Base-by-base conservation (phyloP, 35 echinoderm and acorn worm species). In the Stichopus chloronotus region DNA sequence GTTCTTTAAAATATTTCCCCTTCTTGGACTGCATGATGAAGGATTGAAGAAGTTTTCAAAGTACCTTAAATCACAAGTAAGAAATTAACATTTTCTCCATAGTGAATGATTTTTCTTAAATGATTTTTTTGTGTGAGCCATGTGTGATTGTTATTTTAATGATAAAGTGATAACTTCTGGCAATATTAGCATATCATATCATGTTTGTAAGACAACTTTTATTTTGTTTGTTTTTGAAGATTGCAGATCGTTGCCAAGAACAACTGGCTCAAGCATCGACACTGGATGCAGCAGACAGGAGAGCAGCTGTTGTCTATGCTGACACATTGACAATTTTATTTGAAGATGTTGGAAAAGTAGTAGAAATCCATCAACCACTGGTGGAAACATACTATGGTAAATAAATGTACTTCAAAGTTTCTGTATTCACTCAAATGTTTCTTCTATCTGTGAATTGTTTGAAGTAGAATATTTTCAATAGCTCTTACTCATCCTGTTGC, bases 351-450 rank as follows among this genome's bases (percentile, higher is more conserved):
- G 97, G 95, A 23, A 96, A 96, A 94, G 90, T 96, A 12, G 95
- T 96, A 6, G 97, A 99, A 90, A 96, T 99, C 13, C 97, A 99
- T 93, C 97, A 99, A 78, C 97, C 97, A 3, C 84, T 99, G 8
- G 95, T 99, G 76, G 95, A 99, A 95, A 96, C 95, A 57, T 96
- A 93, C 92, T 99, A 99, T 90, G 97, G 97, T 99, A 79, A 96
- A 94, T 79, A 52, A 43, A 43, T 43, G 30, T 43, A 3, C 30
- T 43, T 43, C 52, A 21, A 72, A 43, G 30, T 43, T 43, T 43
- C 30, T 43, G 30, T 43, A 43, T 43, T 43, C 30, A 43, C 30
- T 43, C 1, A 43, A 43, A 43, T 43, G 30, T 43, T 43, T 43
- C 30, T 43, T 43, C 30, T 3, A 43, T 43, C 5, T 21, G 19